These are phyloP conservation scores for Gasterosteus aculeatus DNA, from an alignment of 2,113 vertebrate genomes.

Conservation along the genomic window DNA sequence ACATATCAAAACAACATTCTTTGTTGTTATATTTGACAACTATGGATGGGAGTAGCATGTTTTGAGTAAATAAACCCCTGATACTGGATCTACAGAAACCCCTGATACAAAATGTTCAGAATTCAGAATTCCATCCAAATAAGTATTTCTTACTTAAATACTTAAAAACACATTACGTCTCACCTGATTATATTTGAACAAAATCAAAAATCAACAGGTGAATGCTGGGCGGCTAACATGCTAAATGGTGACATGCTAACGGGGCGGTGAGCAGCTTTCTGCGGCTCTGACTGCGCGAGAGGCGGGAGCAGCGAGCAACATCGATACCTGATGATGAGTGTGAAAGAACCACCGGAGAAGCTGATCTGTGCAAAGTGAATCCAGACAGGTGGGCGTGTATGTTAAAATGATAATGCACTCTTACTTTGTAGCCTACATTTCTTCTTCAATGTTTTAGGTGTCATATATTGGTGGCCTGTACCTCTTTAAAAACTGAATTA, in stretches of 20 bases:
- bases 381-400: not conserved
- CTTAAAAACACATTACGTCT: no score
- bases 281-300: not conserved
- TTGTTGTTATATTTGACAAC: not conserved
- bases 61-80: not conserved
- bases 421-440: not conserved
- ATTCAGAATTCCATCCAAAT: not conserved
- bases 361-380: not conserved
- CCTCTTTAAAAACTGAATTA: no score
- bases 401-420: not conserved
- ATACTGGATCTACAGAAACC: conserved; percentile 4
- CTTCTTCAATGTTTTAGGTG: not conserved
- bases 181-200: no score
- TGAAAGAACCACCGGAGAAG: not conserved
- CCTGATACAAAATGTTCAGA: conserved; percentile 2
- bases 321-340: not conserved
- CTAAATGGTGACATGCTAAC: not conserved
- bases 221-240: not conserved
- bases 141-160: no score
- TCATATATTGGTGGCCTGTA: not conserved
- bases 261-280: not conserved
- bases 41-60: not conserved
- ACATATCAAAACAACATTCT: not conserved
- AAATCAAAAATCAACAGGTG: not conserved
- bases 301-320: not conserved